phyloP scores from a whole-genome alignment of 2,113 vertebrate species.

The Paedocypris sp. region DNA sequence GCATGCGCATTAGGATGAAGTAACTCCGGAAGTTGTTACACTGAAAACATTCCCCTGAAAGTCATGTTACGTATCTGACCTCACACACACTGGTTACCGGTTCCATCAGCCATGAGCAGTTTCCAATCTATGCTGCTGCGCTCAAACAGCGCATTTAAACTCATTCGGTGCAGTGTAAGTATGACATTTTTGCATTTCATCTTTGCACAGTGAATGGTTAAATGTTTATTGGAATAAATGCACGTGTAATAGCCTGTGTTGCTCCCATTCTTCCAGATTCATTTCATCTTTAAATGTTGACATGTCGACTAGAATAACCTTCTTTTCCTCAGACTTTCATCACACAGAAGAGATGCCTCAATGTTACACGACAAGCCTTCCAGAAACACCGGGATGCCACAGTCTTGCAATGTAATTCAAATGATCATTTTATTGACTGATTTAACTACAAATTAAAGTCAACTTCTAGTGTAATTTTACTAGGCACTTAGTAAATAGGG shows the following conservation, averaged over 20 bases:
- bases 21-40: conserved; percentile 53
- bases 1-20: conserved; percentile 34
- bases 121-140: conserved; percentile 37
- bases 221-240: no score
- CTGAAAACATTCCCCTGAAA: conserved; percentile 33
- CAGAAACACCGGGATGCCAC: conserved; percentile 38
- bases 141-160: conserved; percentile 32
- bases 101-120: conserved; percentile 39
- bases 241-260: no score
- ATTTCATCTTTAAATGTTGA: neutral
- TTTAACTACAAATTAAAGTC: no score
- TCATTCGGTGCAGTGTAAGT: conserved; percentile 42
- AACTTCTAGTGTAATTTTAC: no score
- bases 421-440: neutral
- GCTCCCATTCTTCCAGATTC: no score
- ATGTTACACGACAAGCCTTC: conserved; percentile 28
- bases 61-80: conserved; percentile 31
- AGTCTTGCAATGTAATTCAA: neutral
- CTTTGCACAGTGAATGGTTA: no score
- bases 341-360: conserved; percentile 18
- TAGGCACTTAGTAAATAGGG: no score
- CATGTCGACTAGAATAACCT: neutral
- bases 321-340: neutral
- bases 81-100: neutral
- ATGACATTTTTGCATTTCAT: no score